phyloP scores from a whole-genome alignment of 2,888 invertebrate species.

The Pterostichus madidus region DNA sequence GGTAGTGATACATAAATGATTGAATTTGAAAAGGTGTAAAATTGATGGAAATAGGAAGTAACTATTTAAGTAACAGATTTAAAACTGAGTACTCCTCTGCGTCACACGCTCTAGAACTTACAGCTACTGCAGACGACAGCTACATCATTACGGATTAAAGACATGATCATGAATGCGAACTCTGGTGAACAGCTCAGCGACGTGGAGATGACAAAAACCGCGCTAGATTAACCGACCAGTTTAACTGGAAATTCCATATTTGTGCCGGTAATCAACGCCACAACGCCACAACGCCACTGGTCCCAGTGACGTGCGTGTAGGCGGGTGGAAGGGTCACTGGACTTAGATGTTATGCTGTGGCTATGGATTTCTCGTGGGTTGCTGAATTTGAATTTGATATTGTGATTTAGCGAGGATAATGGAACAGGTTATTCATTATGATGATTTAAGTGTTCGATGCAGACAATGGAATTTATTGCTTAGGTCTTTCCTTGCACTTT shows the following conservation, averaged over 20 bases:
- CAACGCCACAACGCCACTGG: conserved; percentile 28
- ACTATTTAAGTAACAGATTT: too few species aligned
- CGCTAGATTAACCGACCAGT: conserved; percentile 44
- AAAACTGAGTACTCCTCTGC: neutral
- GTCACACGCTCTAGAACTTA: neutral
- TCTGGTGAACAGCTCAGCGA: neutral
- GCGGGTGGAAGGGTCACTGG: conserved; percentile 30
- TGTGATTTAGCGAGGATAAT: neutral
- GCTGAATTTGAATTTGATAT: conserved; percentile 4
- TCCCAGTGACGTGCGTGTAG: conserved; percentile 38
- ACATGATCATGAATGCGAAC: too few species aligned
- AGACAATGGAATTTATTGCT: too few species aligned
- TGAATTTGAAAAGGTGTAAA: too few species aligned
- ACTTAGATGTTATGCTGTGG: neutral
- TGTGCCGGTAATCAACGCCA: conserved; percentile 44
- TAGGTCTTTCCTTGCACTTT: too few species aligned
- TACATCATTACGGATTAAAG: too few species aligned
- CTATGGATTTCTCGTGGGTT: neutral
- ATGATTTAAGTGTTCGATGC: neutral
- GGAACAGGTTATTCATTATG: neutral
- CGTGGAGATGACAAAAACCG: conserved; percentile 33
- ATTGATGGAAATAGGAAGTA: too few species aligned
- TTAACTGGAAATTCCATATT: conserved; percentile 51
- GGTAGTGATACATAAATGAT: too few species aligned
- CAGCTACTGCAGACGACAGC: conserved; percentile 4